Base-by-base conservation (phyloP, 2,113 vertebrate species). In the Murina feae region DNA sequence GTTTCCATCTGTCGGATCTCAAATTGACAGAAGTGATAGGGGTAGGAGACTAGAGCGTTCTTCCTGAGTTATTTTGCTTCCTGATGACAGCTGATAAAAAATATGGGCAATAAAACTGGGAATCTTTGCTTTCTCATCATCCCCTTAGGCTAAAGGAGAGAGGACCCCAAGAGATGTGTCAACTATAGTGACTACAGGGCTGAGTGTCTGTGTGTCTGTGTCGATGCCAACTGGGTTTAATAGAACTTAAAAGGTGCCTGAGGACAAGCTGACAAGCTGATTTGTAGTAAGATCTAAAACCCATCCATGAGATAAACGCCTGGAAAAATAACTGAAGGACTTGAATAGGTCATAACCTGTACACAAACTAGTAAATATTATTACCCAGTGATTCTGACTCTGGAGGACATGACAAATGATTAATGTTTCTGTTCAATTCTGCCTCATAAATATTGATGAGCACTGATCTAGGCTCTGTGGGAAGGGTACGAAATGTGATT, bases 1-100 rank as follows among this genome's bases (percentile, higher is more conserved):
- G 83, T 53, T 71, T 89, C 90, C 88, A 95, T 93, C 92, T 96
- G 95, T 55, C 7, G 3, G 65, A 47, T 84, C 65, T 81, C 74
- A 79, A 60, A 89, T 4, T 65, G 65, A 75, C 87, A 84, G 90
- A 86, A 71, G 75, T 58, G 47, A 63, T 42, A 92, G 85, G 17
- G 69, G 30, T 66, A 76, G 84, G 51, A 89, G 58, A 23, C 58
- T 37, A 17, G 53, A 86, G 53, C 35, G 23, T 39, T 78, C 87
- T 63, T 51, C 55, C 23, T 32, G 80, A 65, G 63, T 76, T 76
- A 91, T 35, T 80, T 65, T 68, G 84, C 72, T 81, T 55, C 51
- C 78, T 72, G 14, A 79, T 75, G 84, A 65, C n/a, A 81, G 80
- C 17, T 44, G 84, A 71, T 82, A 72, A 69, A 75, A 75, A 68